Evolutionary conservation across 2,888 invertebrate species (phyloP).

Genomic region (Alloplasta piceator): DNA sequence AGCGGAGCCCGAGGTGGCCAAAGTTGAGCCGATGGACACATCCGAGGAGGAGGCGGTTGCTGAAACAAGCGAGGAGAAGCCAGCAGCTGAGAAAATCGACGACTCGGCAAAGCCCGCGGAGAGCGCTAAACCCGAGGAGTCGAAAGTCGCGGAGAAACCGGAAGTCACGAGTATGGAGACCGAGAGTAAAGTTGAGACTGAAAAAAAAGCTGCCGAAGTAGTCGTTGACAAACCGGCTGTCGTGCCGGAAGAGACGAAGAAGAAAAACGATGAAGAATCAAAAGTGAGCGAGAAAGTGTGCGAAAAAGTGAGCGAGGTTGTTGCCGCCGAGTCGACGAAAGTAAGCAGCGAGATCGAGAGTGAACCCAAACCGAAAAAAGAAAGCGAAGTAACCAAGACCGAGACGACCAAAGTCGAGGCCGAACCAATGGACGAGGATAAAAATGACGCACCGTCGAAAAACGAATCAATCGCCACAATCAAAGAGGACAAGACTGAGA

Average conservation of each 20-base stretch:
- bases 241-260: slow-evolving; percentile 49
- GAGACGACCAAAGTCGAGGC: slow-evolving; percentile 48
- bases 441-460: slow-evolving; percentile 57
- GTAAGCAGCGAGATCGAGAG: slow-evolving; percentile 14
- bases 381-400: slow-evolving; percentile 53
- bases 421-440: slow-evolving; percentile 63
- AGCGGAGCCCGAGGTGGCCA: slow-evolving; percentile 38
- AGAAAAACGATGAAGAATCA: slow-evolving; percentile 64
- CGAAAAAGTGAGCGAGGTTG: slow-evolving; percentile 51
- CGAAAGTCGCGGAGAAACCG: slow-evolving; percentile 46
- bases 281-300: slow-evolving; percentile 78
- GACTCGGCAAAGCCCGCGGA: slow-evolving; percentile 43
- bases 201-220: slow-evolving; percentile 44
- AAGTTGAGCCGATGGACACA: slow-evolving; percentile 78
- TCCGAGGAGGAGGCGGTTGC: slow-evolving; percentile 75
- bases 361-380: slow-evolving; percentile 51
- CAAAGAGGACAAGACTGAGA: slow-evolving; percentile 73
- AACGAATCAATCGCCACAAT: slow-evolving; percentile 53
- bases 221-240: slow-evolving; percentile 45
- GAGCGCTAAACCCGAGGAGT: slow-evolving; percentile 51
- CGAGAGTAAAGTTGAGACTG: slow-evolving; percentile 63
- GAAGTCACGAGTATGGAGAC: slow-evolving; percentile 52
- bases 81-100: slow-evolving; percentile 51
- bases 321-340: slow-evolving; percentile 16
- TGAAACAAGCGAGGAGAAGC: slow-evolving; percentile 36